These are phyloP conservation scores for Halictus rubicundus DNA, from an alignment of 1,140 invertebrate species.

Conservation along the genomic window DNA sequence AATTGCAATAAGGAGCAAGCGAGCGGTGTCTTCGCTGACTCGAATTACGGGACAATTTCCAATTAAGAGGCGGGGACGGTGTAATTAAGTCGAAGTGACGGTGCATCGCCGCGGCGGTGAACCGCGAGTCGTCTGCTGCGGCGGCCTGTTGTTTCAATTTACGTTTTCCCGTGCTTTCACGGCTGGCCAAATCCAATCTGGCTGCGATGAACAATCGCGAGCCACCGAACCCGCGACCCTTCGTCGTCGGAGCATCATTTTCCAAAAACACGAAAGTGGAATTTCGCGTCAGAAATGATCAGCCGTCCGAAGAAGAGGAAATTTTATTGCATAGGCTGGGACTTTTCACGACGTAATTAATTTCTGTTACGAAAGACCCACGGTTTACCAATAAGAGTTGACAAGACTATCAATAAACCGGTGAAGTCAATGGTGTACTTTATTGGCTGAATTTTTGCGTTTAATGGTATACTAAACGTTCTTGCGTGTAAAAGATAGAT, in stretches of 20 bases:
- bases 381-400: no score
- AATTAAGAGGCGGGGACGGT: constrained; percentile 44
- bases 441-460: no score
- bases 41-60: constrained; percentile 53
- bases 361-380: no score
- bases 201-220: constrained; percentile 22
- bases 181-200: constrained; percentile 35
- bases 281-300: no score
- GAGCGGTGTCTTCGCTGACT: constrained; percentile 16
- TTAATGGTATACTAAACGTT: no score
- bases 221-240: background rate
- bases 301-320: no score
- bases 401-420: no score
- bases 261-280: background rate
- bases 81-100: constrained; percentile 53
- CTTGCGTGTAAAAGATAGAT: background rate
- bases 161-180: constrained; percentile 23
- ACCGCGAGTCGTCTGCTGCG: constrained; percentile 20
- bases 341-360: no score
- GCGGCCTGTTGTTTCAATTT: constrained; percentile 29
- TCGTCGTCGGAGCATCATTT: constrained; percentile 20
- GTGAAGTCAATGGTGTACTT: no score
- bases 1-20: constrained; percentile 45
- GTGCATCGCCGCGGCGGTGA: constrained; percentile 19
- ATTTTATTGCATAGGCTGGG: no score